Base-by-base conservation (phyloP, 2,888 invertebrate genomes). In the Ochropleura leucogaster region DNA sequence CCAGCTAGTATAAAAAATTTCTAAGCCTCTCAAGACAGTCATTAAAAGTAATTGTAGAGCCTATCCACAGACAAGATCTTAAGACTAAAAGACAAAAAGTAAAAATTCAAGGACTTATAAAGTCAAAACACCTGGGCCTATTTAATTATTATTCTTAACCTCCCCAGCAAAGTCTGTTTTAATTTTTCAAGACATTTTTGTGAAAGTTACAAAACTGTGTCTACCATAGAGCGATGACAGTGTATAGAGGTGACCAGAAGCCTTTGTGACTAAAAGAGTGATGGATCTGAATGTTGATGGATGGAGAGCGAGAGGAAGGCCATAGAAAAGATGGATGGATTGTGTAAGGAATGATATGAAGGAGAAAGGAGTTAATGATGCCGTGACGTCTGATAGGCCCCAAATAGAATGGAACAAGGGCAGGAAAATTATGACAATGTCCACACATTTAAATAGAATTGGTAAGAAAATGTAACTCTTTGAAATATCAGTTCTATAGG, bases 111-210 rank as follows among this genome's bases (percentile, higher is more conserved):
- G 51, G 57, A 0, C n/a, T 12, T n/a, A 14, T 46, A 53, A 67
- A 68, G 10, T 67, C 14, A 64, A 4, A 44, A 68, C 78, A 77
- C 78, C 68, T 82, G 78, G 68, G 77, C 0, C 63, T 30, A 64
- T 42, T 82, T 68, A 59, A 82, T 68, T 64, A 68, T 47, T 68
- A 47, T 66, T 40, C 40, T 47, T 44, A 44, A 47, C 42, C 18
- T 68, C 40, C 40, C 44, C 10, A 0, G 77, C 20, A 51, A 49
- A 74, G 44, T 10, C 30, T 59, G 10, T 0, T 59, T 62, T 82
- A 78, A 78, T 77, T 68, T n/a, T 82, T 82, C 78, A 47, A 49
- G 68, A 47, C 3, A 14, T 63, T 76, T 82, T 82, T 51, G 53
- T 63, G 10, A 46, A 73, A 81, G 42, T 74, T 65, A 40, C 47